Evolutionary conservation across 2,113 vertebrate species (phyloP).

Genomic region (Nerophis ophidion): DNA sequence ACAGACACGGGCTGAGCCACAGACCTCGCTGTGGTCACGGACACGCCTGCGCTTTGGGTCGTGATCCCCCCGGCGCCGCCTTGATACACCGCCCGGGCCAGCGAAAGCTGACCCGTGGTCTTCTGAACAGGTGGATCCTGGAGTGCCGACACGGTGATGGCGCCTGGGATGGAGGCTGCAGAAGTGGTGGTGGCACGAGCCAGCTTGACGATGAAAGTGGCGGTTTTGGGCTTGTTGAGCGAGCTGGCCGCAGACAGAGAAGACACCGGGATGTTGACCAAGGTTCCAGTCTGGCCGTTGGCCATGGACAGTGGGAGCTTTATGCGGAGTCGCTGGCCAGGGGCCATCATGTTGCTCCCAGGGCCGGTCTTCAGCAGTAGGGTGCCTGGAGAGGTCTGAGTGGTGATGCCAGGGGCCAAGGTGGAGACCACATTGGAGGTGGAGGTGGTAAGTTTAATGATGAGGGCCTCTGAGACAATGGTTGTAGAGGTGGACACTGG

Average conservation of each 20-base stretch:
- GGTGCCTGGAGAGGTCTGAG: conserved; percentile 63
- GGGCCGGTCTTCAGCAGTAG: conserved; percentile 63
- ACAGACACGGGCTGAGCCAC: conserved; percentile 65
- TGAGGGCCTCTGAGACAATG: conserved; percentile 58
- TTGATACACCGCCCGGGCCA: conserved; percentile 67
- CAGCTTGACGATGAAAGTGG: conserved; percentile 71
- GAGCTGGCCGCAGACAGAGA: conserved; percentile 58
- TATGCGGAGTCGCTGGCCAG: conserved; percentile 69
- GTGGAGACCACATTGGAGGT: conserved; percentile 48
- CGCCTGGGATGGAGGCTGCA: conserved; percentile 20
- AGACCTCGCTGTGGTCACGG: conserved; percentile 65
- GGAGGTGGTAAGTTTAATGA: conserved; percentile 68
- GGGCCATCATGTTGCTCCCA: conserved; percentile 44
- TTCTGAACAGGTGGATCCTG: conserved; percentile 44
- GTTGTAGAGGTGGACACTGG: conserved; percentile 48
- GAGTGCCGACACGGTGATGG: conserved; percentile 40
- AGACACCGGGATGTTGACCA: conserved; percentile 70
- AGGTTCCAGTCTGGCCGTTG: conserved; percentile 61
- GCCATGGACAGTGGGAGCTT: conserved; percentile 69
- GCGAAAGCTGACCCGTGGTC: conserved; percentile 58
- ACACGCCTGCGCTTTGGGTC: conserved; percentile 68
- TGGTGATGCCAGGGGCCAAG: conserved; percentile 47
- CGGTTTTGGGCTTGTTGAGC: conserved; percentile 66
- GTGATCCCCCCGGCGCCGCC: conserved; percentile 65
- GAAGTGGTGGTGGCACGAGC: conserved; percentile 40